Percentiles rank a stretch among this genome's conserved stretches.
Conservation (phyloP, 2,888 invertebrate genomes). For the Rhagonycha lutea region DNA sequence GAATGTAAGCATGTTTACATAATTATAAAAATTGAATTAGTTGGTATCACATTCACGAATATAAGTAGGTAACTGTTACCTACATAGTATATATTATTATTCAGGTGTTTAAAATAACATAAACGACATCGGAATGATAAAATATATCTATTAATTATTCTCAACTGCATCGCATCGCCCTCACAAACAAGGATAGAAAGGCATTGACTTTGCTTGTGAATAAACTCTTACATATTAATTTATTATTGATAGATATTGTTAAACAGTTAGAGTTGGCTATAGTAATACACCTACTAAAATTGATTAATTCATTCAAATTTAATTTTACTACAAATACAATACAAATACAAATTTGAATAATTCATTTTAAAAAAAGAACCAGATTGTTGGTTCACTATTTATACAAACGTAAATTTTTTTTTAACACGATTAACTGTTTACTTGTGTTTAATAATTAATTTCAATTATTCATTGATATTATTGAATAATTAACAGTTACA, state of each 20-base stretch:
- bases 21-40: background rate
- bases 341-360: background rate
- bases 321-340: background rate
- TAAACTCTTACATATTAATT: conserved; percentile 8
- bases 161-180: background rate
- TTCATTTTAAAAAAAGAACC: background rate
- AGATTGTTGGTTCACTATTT: background rate
- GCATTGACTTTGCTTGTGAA: conserved; percentile 6
- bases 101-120: background rate
- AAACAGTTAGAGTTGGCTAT: conserved; percentile 16
- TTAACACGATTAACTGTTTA: background rate
- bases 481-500: background rate
- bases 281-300: background rate
- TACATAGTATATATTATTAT: background rate
- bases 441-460: background rate
- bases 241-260: conserved; percentile 5
- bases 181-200: conserved; percentile 1
- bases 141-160: background rate
- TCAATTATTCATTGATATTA: background rate
- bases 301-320: background rate
- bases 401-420: background rate
- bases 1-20: background rate
- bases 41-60: background rate
- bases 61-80: background rate
- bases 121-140: background rate